Base-by-base conservation (phyloP, 2,888 invertebrate species). In the Sinodicranocentrus sp. region DNA sequence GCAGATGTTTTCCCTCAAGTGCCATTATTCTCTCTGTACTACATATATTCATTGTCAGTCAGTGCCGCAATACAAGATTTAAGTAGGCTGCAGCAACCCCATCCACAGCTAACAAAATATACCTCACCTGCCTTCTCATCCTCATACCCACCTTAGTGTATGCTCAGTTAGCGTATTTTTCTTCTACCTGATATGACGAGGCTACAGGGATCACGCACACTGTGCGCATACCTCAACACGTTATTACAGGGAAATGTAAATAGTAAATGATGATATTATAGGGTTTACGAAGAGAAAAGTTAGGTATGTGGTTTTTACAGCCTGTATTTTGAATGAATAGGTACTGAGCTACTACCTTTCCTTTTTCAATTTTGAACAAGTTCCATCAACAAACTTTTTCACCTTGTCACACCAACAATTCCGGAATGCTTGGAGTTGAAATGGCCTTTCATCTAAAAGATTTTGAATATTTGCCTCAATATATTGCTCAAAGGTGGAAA, bases 1-100 rank as follows among this genome's bases (percentile, higher is more conserved):
- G 82, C 82, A 82, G 82, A 82, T 82, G 82, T 82, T 82, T 82
- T 76, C 75, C 70, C 82, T 82, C 57, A 75, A 70, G 82, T 61
- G 76, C 52, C 33, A 82, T 76, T 61, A 75, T 76, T 68, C 23
- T 61, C 48, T 68, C 17, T 59, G 54, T 72, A 25, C 39, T 13
- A 39, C 39, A 39, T 39, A 39, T 13, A 39, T 8, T 13, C 13
- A 13, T 39, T 5, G 13, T 39, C 5, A n/a, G 59, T 26, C 15
- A 33, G 59, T 61, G 59, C 25, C 28, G 48, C 44, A 23, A 52
- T 63, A 68, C 82, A 76, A 33, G 70, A 59, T 63, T 82, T 75
- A 59, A 61, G 63, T 48, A 61, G 61, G 78, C 61, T 78, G 63
- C 15, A 77, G 28, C 25, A 76, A 54, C 23, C n/a, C n/a, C n/a